Conservation (phyloP, 2,797 vertebrate genomes). For the Tinamus major region DNA sequence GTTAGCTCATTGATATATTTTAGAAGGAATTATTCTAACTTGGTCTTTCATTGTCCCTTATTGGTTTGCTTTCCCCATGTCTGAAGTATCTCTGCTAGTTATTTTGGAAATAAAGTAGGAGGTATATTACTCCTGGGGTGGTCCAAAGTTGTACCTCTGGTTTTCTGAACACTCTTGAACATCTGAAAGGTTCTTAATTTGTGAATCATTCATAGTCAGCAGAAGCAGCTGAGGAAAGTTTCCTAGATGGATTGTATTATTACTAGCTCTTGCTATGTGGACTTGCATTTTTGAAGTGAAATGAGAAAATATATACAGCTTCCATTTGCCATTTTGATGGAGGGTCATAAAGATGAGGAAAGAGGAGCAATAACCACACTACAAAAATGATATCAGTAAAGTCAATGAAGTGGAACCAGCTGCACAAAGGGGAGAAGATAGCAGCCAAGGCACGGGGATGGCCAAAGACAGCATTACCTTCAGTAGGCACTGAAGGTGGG, state of each 20-base stretch:
- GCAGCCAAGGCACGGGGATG: background rate
- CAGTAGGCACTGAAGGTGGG: background rate
- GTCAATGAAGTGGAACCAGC: background rate
- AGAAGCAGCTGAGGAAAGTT: background rate
- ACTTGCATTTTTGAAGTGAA: slow-evolving; percentile 7
- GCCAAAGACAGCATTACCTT: background rate
- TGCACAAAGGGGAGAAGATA: background rate
- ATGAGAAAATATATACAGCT: slow-evolving; percentile 1
- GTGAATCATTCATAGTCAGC: background rate
- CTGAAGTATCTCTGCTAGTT: background rate
- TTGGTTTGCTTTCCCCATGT: background rate
- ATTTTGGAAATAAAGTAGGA: background rate
- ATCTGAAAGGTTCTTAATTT: background rate
- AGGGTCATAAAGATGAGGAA: slow-evolving; percentile 20
- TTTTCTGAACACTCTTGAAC: background rate
- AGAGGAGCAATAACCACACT: background rate
- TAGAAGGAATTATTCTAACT: background rate
- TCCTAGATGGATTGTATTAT: background rate
- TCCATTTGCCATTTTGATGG: slow-evolving; percentile 24
- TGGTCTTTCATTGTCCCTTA: background rate
- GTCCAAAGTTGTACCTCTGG: background rate
- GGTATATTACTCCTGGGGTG: background rate
- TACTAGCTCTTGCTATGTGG: background rate
- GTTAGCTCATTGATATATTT: background rate
- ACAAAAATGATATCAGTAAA: slow-evolving; percentile 23